Percentiles rank a stretch among this genome's conserved stretches.
These are phyloP conservation scores for Aldabrachelys gigantea DNA, from an alignment of 2,113 vertebrate genomes.

Conservation along the genomic window DNA sequence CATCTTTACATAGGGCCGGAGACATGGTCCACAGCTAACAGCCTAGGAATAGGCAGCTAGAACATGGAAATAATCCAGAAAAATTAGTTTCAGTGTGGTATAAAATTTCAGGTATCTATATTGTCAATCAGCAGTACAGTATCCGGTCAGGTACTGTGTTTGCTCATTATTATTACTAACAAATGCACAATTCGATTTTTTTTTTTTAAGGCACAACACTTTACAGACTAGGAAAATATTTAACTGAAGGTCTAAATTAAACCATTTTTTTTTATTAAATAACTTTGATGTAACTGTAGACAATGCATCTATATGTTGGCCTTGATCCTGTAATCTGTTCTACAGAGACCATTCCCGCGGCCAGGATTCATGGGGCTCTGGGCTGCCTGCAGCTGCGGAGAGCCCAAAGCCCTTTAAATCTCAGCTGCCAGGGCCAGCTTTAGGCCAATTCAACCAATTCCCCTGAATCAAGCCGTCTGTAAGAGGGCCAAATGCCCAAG, in stretches of 20 bases:
- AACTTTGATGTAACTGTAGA: not conserved
- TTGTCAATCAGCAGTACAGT: not conserved
- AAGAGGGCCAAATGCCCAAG: too few relatives aligned
- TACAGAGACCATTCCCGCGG: not conserved
- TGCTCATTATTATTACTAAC: not conserved
- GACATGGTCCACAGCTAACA: not conserved
- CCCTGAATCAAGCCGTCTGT: too few relatives aligned
- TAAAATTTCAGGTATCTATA: not conserved
- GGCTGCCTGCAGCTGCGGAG: too few relatives aligned
- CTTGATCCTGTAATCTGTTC: not conserved
- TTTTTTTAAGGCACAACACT: not conserved
- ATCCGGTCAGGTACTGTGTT: not conserved
- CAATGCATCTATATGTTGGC: not conserved
- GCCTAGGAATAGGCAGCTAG: not conserved
- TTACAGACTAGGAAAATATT: not conserved
- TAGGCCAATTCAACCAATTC: too few relatives aligned
- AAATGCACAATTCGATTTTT: not conserved
- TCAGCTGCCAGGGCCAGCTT: too few relatives aligned
- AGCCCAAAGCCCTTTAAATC: too few relatives aligned
- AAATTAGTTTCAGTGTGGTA: not conserved
- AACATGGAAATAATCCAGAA: not conserved
- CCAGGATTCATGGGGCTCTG: too few relatives aligned
- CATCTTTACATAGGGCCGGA: constrained; percentile 14
- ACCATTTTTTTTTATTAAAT: not conserved
- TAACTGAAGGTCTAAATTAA: not conserved